Evolutionary conservation across 2,113 vertebrate species (phyloP).

Genomic region (Mugil cephalus): DNA sequence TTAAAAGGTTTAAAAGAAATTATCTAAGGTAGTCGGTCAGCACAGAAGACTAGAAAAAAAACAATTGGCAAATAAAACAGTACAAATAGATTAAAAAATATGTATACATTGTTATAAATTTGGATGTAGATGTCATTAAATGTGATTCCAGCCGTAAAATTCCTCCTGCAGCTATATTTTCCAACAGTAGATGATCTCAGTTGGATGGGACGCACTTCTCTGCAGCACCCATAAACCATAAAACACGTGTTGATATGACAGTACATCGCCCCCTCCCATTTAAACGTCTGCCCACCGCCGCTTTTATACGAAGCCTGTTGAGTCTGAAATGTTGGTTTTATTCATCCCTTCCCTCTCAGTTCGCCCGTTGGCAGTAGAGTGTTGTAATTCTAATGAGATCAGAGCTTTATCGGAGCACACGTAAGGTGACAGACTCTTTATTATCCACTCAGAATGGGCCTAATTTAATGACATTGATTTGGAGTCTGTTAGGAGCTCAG

Average conservation of each 20-base stretch:
- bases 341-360: constrained; percentile 5
- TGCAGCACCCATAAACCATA: constrained; percentile 4
- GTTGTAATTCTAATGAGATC: constrained; percentile 61
- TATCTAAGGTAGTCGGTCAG: too few species aligned
- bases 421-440: constrained; percentile 61
- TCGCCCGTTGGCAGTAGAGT: constrained; percentile 7
- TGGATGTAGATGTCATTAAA: too few species aligned
- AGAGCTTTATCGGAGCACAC: constrained; percentile 56
- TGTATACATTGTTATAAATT: too few species aligned
- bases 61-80: too few species aligned
- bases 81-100: too few species aligned
- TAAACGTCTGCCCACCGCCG: background rate
- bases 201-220: background rate
- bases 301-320: background rate
- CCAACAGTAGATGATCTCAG: too few species aligned
- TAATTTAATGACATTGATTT: constrained; percentile 67
- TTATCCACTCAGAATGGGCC: constrained; percentile 63
- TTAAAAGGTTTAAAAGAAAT: too few species aligned
- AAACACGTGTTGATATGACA: background rate
- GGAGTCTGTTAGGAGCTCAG: constrained; percentile 45
- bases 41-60: too few species aligned
- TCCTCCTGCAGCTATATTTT: too few species aligned
- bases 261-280: background rate
- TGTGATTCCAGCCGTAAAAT: too few species aligned
- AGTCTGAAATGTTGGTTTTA: constrained; percentile 8